Evolutionary conservation across 1,140 invertebrate genomes (phyloP).

Genomic region (Ceratosolen solmsi): DNA sequence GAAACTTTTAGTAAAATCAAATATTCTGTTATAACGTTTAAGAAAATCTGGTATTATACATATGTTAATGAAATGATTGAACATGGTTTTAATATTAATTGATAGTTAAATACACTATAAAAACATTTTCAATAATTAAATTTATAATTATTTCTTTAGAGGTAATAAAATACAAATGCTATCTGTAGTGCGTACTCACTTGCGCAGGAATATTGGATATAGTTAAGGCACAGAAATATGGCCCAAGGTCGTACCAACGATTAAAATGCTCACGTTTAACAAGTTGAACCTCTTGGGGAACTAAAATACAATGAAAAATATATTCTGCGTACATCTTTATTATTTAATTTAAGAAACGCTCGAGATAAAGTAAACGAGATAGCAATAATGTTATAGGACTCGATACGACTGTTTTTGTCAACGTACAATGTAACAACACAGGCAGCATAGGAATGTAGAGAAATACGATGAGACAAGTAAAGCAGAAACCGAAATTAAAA

Average conservation of each 20-base stretch:
- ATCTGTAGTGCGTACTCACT: conserved; percentile 75
- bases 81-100: too few species aligned
- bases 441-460: conserved; percentile 87
- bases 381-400: neutral
- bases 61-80: too few species aligned
- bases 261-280: conserved; percentile 94
- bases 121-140: too few species aligned
- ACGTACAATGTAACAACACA: conserved; percentile 83
- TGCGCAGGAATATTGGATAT: conserved; percentile 82
- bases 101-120: too few species aligned
- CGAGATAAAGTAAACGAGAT: too few species aligned
- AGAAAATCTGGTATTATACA: too few species aligned
- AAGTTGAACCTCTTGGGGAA: conserved; percentile 89
- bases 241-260: conserved; percentile 92
- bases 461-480: conserved; percentile 83
- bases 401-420: neutral
- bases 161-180: too few species aligned
- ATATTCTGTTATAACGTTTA: too few species aligned
- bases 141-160: too few species aligned
- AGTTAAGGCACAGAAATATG: conserved; percentile 91
- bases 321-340: neutral
- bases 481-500: conserved; percentile 88
- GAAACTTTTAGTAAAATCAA: too few species aligned
- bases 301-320: conserved; percentile 75
- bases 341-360: neutral